phyloP scores from a whole-genome alignment of 2,888 invertebrate species.

The Alentia gelatinosa region DNA sequence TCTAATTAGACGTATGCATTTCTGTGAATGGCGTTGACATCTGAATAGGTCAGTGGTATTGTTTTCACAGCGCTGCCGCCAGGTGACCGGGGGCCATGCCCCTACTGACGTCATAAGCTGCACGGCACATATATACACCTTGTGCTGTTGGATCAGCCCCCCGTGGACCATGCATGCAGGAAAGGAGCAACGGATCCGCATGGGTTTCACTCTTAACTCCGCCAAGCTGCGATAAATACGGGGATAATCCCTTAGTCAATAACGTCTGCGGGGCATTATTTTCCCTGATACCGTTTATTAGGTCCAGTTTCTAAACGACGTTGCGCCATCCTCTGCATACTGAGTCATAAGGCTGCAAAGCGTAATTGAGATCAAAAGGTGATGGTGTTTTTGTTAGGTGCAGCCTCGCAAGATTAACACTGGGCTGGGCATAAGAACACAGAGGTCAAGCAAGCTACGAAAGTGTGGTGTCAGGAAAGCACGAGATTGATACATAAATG shows the following conservation, averaged over 20 bases:
- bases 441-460: not conserved
- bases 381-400: not conserved
- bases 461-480: not conserved
- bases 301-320: not conserved
- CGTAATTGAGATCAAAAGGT: not conserved
- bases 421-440: not conserved
- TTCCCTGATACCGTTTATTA: not conserved
- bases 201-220: not conserved
- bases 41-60: not conserved
- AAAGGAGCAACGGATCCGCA: not conserved
- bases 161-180: not conserved
- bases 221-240: not conserved
- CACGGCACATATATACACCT: not conserved
- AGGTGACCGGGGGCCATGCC: not conserved
- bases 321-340: no score
- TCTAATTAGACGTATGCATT: not conserved
- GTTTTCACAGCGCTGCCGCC: not conserved
- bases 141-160: not conserved
- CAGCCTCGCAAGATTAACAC: not conserved
- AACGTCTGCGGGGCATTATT: not conserved
- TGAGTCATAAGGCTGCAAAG: not conserved
- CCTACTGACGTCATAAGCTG: not conserved
- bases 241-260: not conserved
- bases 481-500: not conserved
- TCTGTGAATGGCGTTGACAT: not conserved